Evolutionary conservation across 2,113 vertebrate genomes (phyloP).

Genomic region (Kryptolebias marmoratus): DNA sequence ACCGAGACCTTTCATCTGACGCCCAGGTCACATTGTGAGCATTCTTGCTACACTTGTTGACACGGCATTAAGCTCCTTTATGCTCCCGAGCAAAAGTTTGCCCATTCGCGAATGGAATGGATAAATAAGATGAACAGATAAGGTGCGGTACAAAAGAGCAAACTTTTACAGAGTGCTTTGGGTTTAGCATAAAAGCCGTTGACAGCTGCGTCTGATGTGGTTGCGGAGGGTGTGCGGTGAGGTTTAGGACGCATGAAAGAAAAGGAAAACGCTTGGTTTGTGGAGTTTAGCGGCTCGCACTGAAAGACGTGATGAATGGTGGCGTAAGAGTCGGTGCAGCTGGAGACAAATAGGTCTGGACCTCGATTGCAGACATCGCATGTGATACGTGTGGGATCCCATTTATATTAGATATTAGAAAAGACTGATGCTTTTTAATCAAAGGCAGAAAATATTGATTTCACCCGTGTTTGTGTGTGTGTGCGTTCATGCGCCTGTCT

Average conservation of each 20-base stretch:
- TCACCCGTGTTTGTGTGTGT: too few species aligned
- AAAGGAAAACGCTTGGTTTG: slow-evolving; percentile 8
- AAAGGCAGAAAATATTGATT: too few species aligned
- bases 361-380: not conserved
- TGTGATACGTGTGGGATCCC: not conserved
- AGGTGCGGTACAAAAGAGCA: slow-evolving; percentile 34
- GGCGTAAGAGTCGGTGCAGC: slow-evolving; percentile 20
- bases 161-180: slow-evolving; percentile 51
- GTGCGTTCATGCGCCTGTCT: too few species aligned
- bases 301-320: slow-evolving; percentile 25
- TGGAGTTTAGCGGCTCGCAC: slow-evolving; percentile 18
- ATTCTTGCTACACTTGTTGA: slow-evolving; percentile 62
- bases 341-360: slow-evolving; percentile 31
- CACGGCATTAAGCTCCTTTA: slow-evolving; percentile 46
- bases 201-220: slow-evolving; percentile 53
- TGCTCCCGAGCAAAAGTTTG: slow-evolving; percentile 23
- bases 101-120: slow-evolving; percentile 19
- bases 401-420: slow-evolving; percentile 4
- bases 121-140: slow-evolving; percentile 54
- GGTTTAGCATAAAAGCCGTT: slow-evolving; percentile 48
- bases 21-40: slow-evolving; percentile 64
- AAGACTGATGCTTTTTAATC: slow-evolving; percentile 14
- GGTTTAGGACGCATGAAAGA: slow-evolving; percentile 27
- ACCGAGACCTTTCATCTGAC: slow-evolving; percentile 65
- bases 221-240: slow-evolving; percentile 30